Conservation (phyloP, 2,888 invertebrate species). For the Xanthostigma xanthostigma region DNA sequence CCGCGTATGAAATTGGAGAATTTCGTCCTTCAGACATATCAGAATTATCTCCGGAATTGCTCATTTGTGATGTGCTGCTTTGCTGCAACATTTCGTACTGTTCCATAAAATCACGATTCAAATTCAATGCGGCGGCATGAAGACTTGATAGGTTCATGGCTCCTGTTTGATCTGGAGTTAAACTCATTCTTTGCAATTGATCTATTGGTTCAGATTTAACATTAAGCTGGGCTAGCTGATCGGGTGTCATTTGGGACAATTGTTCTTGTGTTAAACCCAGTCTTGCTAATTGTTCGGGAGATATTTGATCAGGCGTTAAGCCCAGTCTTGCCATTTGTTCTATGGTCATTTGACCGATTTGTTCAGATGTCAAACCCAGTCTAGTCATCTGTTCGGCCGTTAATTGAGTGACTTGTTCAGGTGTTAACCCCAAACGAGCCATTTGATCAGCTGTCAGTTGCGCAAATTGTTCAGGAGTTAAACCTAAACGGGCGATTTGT, state of each 20-base stretch:
- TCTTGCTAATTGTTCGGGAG: too few species aligned
- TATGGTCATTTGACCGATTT: too few species aligned
- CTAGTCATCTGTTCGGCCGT: too few species aligned
- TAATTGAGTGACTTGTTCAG: too few species aligned
- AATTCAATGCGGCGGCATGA: too few species aligned
- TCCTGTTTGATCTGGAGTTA: too few species aligned
- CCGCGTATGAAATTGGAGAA: slow-evolving; percentile 33
- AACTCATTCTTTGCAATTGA: too few species aligned
- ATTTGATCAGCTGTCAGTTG: too few species aligned
- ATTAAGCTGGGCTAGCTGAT: neutral
- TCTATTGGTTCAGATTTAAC: too few species aligned
- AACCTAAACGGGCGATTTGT: slow-evolving; percentile 4
- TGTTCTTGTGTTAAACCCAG: neutral
- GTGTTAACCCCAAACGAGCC: too few species aligned
- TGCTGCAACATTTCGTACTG: slow-evolving; percentile 20
- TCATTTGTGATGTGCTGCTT: slow-evolving; percentile 23
- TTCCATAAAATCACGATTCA: neutral
- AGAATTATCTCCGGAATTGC: slow-evolving; percentile 32
- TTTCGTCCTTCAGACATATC: slow-evolving; percentile 33
- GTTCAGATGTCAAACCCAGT: too few species aligned
- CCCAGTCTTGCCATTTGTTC: slow-evolving; percentile 4
- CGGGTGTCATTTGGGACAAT: neutral
- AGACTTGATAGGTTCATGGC: too few species aligned
- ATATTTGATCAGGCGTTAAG: slow-evolving; percentile 5
- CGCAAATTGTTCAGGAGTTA: slow-evolving; percentile 4